phyloP scores from a whole-genome alignment of 2,888 invertebrate species.

The Diaperis boleti region DNA sequence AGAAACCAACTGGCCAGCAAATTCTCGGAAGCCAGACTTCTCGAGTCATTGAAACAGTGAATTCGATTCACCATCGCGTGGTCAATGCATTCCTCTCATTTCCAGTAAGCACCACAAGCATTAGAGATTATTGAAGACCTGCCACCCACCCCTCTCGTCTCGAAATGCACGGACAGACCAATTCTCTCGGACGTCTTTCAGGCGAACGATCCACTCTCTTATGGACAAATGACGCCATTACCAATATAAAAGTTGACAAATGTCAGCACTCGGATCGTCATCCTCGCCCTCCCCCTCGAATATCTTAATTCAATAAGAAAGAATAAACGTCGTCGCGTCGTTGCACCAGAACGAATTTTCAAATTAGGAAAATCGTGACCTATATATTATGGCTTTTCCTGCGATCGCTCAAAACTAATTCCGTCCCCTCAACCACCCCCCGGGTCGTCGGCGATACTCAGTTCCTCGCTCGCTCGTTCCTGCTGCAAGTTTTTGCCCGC shows the following conservation, averaged over 20 bases:
- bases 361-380: conserved; percentile 14
- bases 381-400: conserved; percentile 8
- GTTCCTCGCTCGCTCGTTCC: conserved; percentile 38
- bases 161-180: conserved; percentile 17
- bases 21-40: neutral
- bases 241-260: conserved; percentile 65
- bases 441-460: conserved; percentile 26
- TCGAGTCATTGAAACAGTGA: neutral
- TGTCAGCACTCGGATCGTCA: conserved; percentile 48
- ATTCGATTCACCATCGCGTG: neutral
- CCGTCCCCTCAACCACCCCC: conserved; percentile 43
- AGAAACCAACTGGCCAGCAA: neutral
- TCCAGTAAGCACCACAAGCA: neutral
- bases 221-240: conserved; percentile 63
- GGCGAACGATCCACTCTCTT: conserved; percentile 55
- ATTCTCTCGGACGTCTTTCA: conserved; percentile 43
- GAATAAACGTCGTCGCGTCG: neutral
- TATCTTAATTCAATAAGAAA: conserved; percentile 50
- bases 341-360: neutral
- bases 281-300: conserved; percentile 42
- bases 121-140: conserved; percentile 7
- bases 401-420: conserved; percentile 51
- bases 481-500: conserved; percentile 58
- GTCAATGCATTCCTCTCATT: conserved; percentile 1
- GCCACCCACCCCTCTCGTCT: neutral